phyloP scores from a whole-genome alignment of 1,140 invertebrate species.

The Brachionus plicatilis region DNA sequence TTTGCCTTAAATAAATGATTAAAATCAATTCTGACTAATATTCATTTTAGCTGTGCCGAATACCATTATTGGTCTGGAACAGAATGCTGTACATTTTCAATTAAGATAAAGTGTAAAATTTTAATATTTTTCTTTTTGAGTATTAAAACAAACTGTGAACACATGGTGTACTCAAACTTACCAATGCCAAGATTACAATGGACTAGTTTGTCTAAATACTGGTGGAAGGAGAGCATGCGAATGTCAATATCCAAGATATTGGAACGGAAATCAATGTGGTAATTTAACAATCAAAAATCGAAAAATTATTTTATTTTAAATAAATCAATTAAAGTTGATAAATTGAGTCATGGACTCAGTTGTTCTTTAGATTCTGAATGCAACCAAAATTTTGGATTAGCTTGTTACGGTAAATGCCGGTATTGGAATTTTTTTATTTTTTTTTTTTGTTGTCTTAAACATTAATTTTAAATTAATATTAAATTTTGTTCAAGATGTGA shows the following conservation, averaged over 20 bases:
- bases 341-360: background rate
- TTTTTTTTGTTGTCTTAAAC: background rate
- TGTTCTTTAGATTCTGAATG: background rate
- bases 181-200: background rate
- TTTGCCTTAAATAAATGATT: no score
- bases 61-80: background rate
- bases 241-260: background rate
- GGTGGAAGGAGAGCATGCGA: background rate
- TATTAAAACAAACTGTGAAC: background rate
- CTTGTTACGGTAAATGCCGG: background rate
- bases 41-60: background rate
- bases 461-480: background rate
- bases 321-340: background rate
- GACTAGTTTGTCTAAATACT: background rate
- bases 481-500: background rate
- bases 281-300: background rate
- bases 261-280: slow-evolving; percentile 23
- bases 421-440: background rate
- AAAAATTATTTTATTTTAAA: background rate
- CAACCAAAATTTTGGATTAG: background rate
- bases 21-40: background rate
- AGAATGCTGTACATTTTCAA: background rate
- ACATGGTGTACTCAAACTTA: background rate
- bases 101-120: background rate
- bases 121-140: background rate